phyloP scores from a whole-genome alignment of 2,797 vertebrate genomes.

The Mormyrus hasselquistii region DNA sequence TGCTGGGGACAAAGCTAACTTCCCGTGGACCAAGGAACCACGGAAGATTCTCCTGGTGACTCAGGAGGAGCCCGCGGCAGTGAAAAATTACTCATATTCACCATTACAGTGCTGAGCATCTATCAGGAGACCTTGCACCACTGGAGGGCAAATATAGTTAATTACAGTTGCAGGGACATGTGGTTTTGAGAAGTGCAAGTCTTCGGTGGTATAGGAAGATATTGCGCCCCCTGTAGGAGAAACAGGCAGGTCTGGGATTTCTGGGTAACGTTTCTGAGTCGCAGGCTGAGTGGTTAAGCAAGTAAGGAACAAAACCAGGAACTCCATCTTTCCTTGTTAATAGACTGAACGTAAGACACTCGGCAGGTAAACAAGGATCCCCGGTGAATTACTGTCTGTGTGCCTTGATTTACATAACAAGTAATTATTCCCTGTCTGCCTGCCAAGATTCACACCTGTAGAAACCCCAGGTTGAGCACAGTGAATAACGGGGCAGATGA shows the following conservation, averaged over 20 bases:
- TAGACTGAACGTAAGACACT: background rate
- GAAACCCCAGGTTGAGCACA: background rate
- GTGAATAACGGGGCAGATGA: background rate
- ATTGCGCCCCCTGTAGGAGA: background rate
- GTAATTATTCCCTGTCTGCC: slow-evolving; percentile 11
- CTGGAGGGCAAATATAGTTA: background rate
- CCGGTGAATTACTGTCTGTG: slow-evolving; percentile 2
- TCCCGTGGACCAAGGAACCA: background rate
- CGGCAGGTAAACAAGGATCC: background rate
- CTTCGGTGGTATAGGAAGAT: background rate
- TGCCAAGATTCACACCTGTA: slow-evolving; percentile 22
- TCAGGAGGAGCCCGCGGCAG: background rate
- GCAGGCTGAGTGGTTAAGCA: background rate
- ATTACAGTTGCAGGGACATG: background rate
- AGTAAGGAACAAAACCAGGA: background rate
- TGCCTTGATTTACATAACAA: slow-evolving; percentile 17
- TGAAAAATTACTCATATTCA: background rate
- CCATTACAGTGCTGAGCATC: background rate
- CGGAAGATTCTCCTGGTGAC: background rate
- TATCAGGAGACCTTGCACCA: background rate
- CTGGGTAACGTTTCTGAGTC: background rate
- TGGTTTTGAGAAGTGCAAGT: background rate
- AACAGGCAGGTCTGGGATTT: background rate
- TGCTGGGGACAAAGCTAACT: background rate
- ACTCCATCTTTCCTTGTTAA: background rate